Percentiles rank a stretch among this genome's conserved stretches.
phyloP scores from a whole-genome alignment of 2,113 vertebrate genomes.

The Aspiorhynchus laticeps region DNA sequence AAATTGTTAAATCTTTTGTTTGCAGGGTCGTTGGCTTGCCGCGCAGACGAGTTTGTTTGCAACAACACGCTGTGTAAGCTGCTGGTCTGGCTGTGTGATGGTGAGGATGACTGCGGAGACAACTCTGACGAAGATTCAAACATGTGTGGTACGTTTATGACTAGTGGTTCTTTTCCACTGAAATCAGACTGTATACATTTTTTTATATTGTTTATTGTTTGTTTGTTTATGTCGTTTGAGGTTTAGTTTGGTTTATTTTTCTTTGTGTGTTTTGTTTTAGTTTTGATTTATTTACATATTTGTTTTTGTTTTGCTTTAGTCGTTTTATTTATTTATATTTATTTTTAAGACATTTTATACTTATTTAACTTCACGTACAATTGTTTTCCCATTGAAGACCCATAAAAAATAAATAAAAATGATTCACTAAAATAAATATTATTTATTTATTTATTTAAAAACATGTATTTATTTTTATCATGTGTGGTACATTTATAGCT shows the following conservation, averaged over 20 bases:
- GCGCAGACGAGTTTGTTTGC: conserved; percentile 84
- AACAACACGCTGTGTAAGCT: conserved; percentile 89
- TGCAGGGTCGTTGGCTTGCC: conserved; percentile 75
- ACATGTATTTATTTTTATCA: too few species aligned
- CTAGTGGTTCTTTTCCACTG: neutral
- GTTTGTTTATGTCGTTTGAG: neutral
- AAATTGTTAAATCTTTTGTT: neutral
- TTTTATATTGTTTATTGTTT: neutral
- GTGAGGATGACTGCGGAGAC: conserved; percentile 85
- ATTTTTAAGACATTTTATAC: too few species aligned
- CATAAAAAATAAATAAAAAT: too few species aligned
- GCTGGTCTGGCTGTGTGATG: conserved; percentile 85
- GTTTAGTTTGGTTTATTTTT: neutral
- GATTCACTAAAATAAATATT: too few species aligned
- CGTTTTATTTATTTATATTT: neutral
- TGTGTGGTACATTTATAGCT: too few species aligned
- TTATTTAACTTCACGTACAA: too few species aligned
- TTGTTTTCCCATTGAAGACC: too few species aligned
- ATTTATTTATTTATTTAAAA: too few species aligned
- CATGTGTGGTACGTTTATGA: conserved; percentile 50
- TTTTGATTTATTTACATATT: neutral
- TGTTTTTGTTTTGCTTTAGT: neutral
- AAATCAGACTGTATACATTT: neutral
- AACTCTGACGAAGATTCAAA: conserved; percentile 51
- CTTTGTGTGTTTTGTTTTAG: neutral